phyloP scores from a whole-genome alignment of 1,140 invertebrate species.

The Neodiprion fabricii region DNA sequence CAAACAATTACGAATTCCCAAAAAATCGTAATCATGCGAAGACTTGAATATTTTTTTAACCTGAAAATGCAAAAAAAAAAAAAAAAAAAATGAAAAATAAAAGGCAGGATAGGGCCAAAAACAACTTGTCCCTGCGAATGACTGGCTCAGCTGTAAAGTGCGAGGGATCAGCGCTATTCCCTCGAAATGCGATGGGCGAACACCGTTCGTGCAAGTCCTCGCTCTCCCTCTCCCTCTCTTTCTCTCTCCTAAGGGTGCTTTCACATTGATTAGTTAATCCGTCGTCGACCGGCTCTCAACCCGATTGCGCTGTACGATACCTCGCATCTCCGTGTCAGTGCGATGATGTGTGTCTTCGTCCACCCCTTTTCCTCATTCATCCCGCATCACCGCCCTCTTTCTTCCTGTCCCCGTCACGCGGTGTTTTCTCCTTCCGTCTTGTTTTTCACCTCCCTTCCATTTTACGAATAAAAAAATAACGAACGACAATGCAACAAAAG shows the following conservation, averaged over 20 bases:
- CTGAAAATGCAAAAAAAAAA: no score
- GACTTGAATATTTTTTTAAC: no score
- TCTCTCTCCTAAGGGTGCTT: neutral
- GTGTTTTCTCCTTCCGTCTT: neutral
- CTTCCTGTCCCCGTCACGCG: neutral
- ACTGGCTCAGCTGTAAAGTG: neutral
- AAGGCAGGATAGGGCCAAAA: neutral
- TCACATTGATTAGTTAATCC: constrained; percentile 5
- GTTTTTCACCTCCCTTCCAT: neutral
- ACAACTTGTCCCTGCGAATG: neutral
- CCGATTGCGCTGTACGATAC: neutral
- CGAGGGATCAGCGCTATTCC: neutral
- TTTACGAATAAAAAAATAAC: neutral
- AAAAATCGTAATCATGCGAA: no score
- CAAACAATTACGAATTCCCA: no score
- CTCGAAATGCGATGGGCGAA: neutral
- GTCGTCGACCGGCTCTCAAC: constrained; percentile 6
- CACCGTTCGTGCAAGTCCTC: neutral
- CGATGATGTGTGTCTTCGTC: neutral
- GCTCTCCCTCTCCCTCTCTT: no score
- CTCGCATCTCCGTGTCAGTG: neutral
- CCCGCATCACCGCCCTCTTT: neutral
- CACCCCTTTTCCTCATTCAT: neutral
- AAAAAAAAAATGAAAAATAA: no score
- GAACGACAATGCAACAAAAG: no score